phyloP scores from a whole-genome alignment of 2,888 invertebrate species.

The Phortica magna region DNA sequence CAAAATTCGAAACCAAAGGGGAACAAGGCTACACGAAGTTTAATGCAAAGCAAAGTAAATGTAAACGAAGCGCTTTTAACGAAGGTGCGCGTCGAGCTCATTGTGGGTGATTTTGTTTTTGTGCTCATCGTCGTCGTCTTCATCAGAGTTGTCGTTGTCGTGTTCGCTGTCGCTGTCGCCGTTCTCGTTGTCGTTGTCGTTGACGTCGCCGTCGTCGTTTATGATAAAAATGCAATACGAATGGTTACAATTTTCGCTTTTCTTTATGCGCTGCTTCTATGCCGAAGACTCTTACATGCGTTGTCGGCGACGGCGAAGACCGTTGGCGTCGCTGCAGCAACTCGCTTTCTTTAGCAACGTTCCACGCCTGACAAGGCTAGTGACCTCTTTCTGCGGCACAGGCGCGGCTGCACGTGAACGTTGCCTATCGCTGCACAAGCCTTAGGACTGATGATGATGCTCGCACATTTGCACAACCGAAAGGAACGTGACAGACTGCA shows the following conservation, averaged over 20 bases:
- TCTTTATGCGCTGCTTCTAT: neutral
- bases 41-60: neutral
- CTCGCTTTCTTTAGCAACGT: neutral
- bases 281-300: too few relatives aligned
- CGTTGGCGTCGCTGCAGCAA: neutral
- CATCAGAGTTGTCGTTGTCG: neutral
- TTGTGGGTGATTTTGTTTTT: conserved; percentile 49
- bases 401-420: conserved; percentile 41
- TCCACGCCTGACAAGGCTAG: conserved; percentile 63
- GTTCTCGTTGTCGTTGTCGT: neutral
- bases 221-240: neutral
- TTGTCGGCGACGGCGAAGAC: too few relatives aligned
- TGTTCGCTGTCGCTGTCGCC: neutral
- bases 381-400: conserved; percentile 55
- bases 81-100: conserved; percentile 20
- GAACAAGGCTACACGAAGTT: neutral
- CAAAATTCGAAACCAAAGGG: neutral
- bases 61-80: neutral
- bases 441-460: neutral
- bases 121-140: neutral
- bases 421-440: conserved; percentile 44
- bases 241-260: conserved; percentile 20
- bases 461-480: conserved; percentile 17
- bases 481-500: conserved; percentile 55
- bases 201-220: neutral